These are phyloP conservation scores for Chromoteleia sp. DNA, from an alignment of 2,888 invertebrate genomes.

Conservation along the genomic window DNA sequence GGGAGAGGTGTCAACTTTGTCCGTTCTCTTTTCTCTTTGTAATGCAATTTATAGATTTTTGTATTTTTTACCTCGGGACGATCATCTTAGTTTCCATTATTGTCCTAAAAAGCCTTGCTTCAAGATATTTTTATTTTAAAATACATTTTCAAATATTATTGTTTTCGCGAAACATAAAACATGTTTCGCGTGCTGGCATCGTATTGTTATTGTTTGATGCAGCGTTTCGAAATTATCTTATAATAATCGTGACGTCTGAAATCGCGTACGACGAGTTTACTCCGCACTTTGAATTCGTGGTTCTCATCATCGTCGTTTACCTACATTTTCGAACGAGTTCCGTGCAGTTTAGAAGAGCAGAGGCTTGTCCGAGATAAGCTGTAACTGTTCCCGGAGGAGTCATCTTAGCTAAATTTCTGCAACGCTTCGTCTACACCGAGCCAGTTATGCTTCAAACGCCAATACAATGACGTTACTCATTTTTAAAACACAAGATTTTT, in stretches of 20 bases:
- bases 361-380: constrained; percentile 77
- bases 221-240: constrained; percentile 45
- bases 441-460: constrained; percentile 75
- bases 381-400: constrained; percentile 80
- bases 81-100: constrained; percentile 20
- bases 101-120: not conserved
- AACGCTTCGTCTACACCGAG: constrained; percentile 74
- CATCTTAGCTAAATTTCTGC: constrained; percentile 81
- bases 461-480: constrained; percentile 55
- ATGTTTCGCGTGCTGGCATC: not conserved
- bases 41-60: too few relatives aligned
- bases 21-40: too few relatives aligned
- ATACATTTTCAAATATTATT: constrained; percentile 10
- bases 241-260: constrained; percentile 52
- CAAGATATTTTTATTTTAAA: too few relatives aligned
- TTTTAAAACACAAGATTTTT: constrained; percentile 8
- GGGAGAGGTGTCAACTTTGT: too few relatives aligned
- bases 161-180: constrained; percentile 1
- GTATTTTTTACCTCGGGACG: constrained; percentile 20
- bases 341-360: constrained; percentile 71
- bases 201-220: constrained; percentile 40
- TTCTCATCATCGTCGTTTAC: constrained; percentile 65
- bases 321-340: constrained; percentile 53
- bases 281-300: constrained; percentile 57
- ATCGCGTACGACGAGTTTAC: constrained; percentile 45